Base-by-base conservation (phyloP, 2,797 vertebrate genomes). In the Sternarchorhynchus goeldii region DNA sequence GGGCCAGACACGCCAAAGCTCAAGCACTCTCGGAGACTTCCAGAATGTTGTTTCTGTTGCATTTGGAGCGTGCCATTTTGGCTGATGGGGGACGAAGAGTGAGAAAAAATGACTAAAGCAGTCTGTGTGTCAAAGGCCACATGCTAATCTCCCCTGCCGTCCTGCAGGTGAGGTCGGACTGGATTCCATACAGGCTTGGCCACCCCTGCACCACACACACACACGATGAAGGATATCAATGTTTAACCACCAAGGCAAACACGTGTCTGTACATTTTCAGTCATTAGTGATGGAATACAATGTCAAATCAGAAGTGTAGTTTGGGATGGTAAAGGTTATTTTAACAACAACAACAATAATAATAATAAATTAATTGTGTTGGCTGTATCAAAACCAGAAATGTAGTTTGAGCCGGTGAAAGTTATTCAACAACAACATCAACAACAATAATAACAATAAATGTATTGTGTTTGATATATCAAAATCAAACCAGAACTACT, bases 231-330 rank as follows among this genome's bases (percentile, higher is more conserved):
- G 80, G 71, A 59, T 73, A 82, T 88, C 88, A 88, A 90, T 88
- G 83, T 88, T 90, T 86, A 86, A 89, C 88, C 58, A 64, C 36
- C 76, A 78, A 39, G 72, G 78, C 73, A 88, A 84, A 86, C 82
- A 86, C 77, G 74, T 74, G 60, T 29, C 36, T 65, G 50, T 53
- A 68, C 41, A 53, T 62, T 59, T 53, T 59, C 34, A 75, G 57
- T 72, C 32, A 75, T 65, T 66, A 72, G 25, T 60, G 60, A 25
- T 25, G 34, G 69, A 57, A 65, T 78, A 64, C 64, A 77, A 41
- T 77, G 72, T 81, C 53, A 74, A 5, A 12, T 2, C 39, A 55
- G n/a, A 67, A 53, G 58, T 73, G 65, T 55, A 34, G 59, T 7
- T 16, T 45, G 55, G 39, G 6, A 18, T 34, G 14, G 29, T 32